phyloP scores from a whole-genome alignment of 2,888 invertebrate species.

The Odontothrips loti region DNA sequence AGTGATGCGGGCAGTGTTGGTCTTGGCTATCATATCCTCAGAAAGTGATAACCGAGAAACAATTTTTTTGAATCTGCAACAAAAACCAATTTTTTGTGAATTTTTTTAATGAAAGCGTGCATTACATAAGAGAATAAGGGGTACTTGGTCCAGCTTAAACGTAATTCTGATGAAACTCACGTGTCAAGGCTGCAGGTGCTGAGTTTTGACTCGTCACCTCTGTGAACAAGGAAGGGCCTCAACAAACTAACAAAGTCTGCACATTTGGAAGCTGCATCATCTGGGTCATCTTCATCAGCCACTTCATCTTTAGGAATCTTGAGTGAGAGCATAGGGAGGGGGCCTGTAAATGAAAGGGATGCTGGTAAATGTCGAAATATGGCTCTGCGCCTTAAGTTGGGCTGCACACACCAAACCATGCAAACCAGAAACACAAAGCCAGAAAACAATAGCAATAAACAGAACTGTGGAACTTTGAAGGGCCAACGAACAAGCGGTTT shows the following conservation, averaged over 20 bases:
- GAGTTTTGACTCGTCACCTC: background rate
- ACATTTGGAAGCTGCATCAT: conserved; percentile 16
- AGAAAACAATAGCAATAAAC: too few relatives aligned
- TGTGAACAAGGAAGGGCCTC: background rate
- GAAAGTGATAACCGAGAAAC: background rate
- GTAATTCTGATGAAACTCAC: background rate
- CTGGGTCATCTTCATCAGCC: background rate
- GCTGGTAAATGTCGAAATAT: too few relatives aligned
- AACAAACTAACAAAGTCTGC: background rate
- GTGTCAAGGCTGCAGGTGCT: conserved; percentile 19
- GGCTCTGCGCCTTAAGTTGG: too few relatives aligned
- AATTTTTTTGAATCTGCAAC: background rate
- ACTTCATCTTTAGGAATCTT: background rate
- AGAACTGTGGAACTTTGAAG: too few relatives aligned
- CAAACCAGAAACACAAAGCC: too few relatives aligned
- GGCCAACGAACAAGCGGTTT: too few relatives aligned
- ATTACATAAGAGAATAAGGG: too few relatives aligned
- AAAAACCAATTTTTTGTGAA: too few relatives aligned
- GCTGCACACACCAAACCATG: too few relatives aligned
- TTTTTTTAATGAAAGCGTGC: too few relatives aligned
- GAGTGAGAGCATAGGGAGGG: background rate
- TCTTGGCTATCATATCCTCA: conserved; percentile 40
- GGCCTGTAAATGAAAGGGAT: background rate
- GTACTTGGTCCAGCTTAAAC: background rate
- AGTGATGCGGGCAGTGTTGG: conserved; percentile 44